Base-by-base conservation (phyloP, 2,113 vertebrate species). In the Columbina picui region DNA sequence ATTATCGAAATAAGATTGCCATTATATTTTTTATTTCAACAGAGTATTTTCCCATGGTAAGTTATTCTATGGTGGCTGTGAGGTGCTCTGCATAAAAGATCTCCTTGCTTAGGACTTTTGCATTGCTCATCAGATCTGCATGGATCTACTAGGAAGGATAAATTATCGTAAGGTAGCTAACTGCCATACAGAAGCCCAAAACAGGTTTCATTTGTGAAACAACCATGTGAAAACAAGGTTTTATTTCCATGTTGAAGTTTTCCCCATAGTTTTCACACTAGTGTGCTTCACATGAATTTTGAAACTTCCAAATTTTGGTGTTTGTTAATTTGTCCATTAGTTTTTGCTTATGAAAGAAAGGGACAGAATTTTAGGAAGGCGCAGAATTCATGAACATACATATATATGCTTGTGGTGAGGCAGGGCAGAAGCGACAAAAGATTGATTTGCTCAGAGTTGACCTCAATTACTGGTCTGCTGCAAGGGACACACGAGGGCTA, bases 381-480 rank as follows among this genome's bases (percentile, higher is more conserved):
- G 39, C 14, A 59, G 18, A 29, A 38, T 74, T 38, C 86, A 69
- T 57, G 39, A 53, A 39, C 3, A 12, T 49, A 12, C 22, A 8
- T 49, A 23, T 36, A 22, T 14, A 18, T 77, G 61, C 64, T 83
- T 86, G 83, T 41, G 59, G 52, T 10, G 69, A 75, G 56, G 43
- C 52, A 89, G 76, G 47, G 49, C 73, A 87, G 86, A 89, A 94
- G 64, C 60, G 73, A 38, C 38, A 85, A 55, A 75, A 63, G 52
- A 89, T 84, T 81, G 56, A 90, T 92, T 84, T 94, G 56, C 80
- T 92, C 55, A 59, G 71, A 92, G 71, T 8, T 93, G 83, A 84
- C 83, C 80, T 92, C 89, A 89, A 15, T 92, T 87, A 84, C 4
- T 87, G 55, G 25, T 70, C 23, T 75, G 55, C 73, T 95, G 69